Percentiles rank a stretch among this genome's conserved stretches.
These are phyloP conservation scores for Datnioides undecimradiatus DNA, from an alignment of 2,113 vertebrate genomes.

Conservation along the genomic window DNA sequence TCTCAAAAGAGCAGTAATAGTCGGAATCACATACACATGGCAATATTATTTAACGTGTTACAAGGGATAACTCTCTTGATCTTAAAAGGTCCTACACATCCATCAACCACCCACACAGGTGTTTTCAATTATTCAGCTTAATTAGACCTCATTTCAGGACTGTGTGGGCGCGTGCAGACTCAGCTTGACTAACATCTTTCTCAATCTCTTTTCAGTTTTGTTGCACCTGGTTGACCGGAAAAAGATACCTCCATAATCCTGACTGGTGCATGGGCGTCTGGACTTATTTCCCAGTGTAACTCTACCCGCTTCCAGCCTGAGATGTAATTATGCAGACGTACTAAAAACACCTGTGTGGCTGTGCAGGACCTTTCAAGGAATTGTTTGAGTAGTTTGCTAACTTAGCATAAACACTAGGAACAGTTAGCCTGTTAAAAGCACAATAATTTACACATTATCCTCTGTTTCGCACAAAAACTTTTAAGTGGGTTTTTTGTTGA, in stretches of 20 bases:
- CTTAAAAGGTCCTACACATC: not conserved
- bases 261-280: not conserved
- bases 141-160: constrained; percentile 22
- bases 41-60: constrained; percentile 18
- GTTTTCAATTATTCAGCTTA: constrained; percentile 30
- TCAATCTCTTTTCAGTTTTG: not conserved
- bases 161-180: constrained; percentile 34
- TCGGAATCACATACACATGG: not conserved
- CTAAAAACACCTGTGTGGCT: not conserved
- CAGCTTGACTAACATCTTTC: constrained; percentile 5
- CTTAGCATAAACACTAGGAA: not conserved
- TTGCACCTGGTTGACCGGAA: constrained; percentile 21
- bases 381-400: not conserved
- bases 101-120: constrained; percentile 38
- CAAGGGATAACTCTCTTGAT: not conserved
- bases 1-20: not conserved
- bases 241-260: not conserved
- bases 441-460: too few species aligned
- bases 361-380: not conserved
- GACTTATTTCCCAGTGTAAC: not conserved
- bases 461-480: not conserved
- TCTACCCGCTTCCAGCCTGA: not conserved
- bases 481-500: not conserved
- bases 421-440: not conserved
- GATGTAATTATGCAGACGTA: not conserved